phyloP scores from a whole-genome alignment of 1,140 invertebrate genomes.

The Diplogasteroides magnus region DNA sequence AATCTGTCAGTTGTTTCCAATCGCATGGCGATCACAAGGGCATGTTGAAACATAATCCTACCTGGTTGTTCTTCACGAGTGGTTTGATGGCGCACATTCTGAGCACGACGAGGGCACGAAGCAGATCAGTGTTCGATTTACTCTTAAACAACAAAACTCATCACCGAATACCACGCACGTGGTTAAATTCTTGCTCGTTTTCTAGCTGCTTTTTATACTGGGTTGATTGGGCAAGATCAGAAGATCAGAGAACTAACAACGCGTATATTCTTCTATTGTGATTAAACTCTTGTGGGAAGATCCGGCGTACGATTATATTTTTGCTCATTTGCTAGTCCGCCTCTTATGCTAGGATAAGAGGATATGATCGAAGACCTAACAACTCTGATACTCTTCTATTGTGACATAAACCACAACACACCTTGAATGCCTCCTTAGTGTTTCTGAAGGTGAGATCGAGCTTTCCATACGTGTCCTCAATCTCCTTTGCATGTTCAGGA shows the following conservation, averaged over 20 bases:
- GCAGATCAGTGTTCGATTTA: constrained; percentile 86
- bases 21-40: too few species aligned
- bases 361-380: neutral
- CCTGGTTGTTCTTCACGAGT: constrained; percentile 84
- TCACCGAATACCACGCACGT: too few species aligned
- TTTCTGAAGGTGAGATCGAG: constrained; percentile 75
- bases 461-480: constrained; percentile 63
- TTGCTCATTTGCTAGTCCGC: constrained; percentile 6
- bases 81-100: constrained; percentile 81
- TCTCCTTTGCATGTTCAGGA: constrained; percentile 30
- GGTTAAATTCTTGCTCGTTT: constrained; percentile 61
- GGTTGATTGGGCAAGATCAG: neutral
- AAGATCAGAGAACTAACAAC: neutral
- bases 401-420: constrained; percentile 5
- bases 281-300: neutral
- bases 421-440: constrained; percentile 60
- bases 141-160: too few species aligned
- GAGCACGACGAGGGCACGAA: constrained; percentile 86
- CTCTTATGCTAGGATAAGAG: neutral
- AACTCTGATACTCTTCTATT: neutral
- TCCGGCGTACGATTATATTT: too few species aligned
- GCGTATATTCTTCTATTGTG: neutral
- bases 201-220: constrained; percentile 1
- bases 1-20: too few species aligned
- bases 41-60: too few species aligned